Evolutionary conservation across 2,113 vertebrate genomes (phyloP).

Genomic region (Vulpes ferrilata): DNA sequence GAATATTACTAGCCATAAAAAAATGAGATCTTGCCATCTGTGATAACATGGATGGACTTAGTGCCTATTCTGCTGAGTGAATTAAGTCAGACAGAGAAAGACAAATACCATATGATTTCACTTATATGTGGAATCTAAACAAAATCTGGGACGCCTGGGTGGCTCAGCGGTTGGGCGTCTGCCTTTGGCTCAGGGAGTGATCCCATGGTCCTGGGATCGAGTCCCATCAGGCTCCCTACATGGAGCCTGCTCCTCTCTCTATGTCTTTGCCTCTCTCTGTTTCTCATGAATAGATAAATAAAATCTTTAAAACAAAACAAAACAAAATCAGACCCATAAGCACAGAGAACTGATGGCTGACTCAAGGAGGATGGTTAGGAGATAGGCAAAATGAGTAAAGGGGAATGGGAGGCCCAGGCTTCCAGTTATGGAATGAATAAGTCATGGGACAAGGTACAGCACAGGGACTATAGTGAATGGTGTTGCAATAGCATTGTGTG

Average conservation of each 20-base stretch:
- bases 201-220: too few relatives aligned
- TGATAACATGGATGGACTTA: not conserved
- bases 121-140: not conserved
- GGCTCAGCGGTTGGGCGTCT: too few relatives aligned
- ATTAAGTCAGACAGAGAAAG: not conserved
- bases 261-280: too few relatives aligned
- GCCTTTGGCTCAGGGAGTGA: too few relatives aligned
- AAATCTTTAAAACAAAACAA: not conserved
- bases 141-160: not conserved
- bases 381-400: not conserved
- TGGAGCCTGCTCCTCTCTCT: too few relatives aligned
- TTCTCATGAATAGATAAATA: too few relatives aligned
- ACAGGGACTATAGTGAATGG: not conserved
- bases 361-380: not conserved
- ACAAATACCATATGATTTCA: not conserved
- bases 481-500: accelerated
- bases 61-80: not conserved
- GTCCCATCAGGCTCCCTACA: too few relatives aligned
- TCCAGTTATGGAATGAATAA: not conserved
- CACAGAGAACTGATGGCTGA: not conserved
- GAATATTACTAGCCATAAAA: not conserved
- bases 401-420: not conserved
- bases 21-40: not conserved
- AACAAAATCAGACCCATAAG: not conserved
- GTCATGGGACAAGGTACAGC: not conserved